Percentiles rank a stretch among this genome's conserved stretches.
These are phyloP conservation scores for Vulpes lagopus DNA, from an alignment of 2,113 vertebrate genomes.

Conservation along the genomic window DNA sequence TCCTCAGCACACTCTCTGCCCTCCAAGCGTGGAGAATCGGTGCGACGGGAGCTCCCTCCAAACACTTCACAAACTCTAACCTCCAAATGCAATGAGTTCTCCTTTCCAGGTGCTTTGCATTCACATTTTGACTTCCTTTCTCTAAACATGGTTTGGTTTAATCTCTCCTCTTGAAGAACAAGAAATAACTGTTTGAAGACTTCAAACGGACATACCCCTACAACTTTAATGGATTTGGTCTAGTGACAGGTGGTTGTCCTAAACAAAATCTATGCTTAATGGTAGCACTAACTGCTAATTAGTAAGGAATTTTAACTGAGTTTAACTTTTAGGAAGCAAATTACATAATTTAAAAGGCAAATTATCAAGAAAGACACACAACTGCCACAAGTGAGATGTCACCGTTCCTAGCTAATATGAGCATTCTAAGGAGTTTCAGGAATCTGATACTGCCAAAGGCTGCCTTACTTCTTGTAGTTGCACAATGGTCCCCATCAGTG, in stretches of 20 bases:
- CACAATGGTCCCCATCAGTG: accelerated
- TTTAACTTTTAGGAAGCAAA: not conserved
- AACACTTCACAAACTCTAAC: accelerated
- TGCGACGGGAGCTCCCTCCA: accelerated
- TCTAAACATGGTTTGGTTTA: not conserved
- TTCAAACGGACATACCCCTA: not conserved
- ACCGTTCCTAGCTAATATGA: accelerated
- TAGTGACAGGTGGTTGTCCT: too few relatives aligned
- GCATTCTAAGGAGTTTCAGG: too few relatives aligned
- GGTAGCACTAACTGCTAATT: not conserved
- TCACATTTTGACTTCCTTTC: not conserved
- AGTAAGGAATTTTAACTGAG: not conserved
- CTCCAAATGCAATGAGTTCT: not conserved
- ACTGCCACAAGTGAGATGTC: accelerated
- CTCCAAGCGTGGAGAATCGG: accelerated
- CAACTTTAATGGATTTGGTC: too few relatives aligned
- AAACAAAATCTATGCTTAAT: not conserved
- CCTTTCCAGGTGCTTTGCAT: not conserved
- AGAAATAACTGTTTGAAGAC: not conserved
- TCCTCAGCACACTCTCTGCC: accelerated
- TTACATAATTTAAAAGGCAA: not conserved
- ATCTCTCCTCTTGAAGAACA: not conserved
- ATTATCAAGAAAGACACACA: not conserved
- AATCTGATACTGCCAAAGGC: not conserved
- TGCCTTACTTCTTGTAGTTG: accelerated